Conservation (phyloP, 2,888 invertebrate species). For the Dicroscelio sp. region DNA sequence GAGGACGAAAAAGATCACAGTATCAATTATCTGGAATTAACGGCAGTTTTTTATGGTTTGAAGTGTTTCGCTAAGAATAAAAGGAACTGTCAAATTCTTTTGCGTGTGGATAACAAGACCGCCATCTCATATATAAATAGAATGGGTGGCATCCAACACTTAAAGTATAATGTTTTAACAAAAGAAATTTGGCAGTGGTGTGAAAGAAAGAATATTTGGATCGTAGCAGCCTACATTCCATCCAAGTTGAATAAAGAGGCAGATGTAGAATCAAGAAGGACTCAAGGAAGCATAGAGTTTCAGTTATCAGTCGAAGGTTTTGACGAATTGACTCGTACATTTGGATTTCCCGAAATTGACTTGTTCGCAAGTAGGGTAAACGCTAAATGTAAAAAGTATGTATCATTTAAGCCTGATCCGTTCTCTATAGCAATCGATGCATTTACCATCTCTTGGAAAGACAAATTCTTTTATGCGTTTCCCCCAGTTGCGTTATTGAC, state of each 20-base stretch:
- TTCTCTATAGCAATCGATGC: conserved; percentile 83
- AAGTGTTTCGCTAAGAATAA: conserved; percentile 55
- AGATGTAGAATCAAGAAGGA: conserved; percentile 62
- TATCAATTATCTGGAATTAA: conserved; percentile 55
- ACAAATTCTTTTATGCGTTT: conserved; percentile 84
- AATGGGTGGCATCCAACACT: conserved; percentile 48
- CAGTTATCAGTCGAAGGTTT: conserved; percentile 67
- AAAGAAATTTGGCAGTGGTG: conserved; percentile 28
- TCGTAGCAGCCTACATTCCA: neutral
- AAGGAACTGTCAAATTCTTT: conserved; percentile 26
- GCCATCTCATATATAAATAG: conserved; percentile 52
- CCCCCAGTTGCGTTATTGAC: conserved; percentile 65
- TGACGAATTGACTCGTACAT: neutral
- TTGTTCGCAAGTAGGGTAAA: conserved; percentile 82
- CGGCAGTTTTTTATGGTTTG: neutral
- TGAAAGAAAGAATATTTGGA: conserved; percentile 1
- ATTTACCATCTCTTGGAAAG: conserved; percentile 80
- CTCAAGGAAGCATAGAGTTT: conserved; percentile 56
- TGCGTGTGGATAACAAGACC: conserved; percentile 62
- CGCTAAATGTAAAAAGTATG: conserved; percentile 81
- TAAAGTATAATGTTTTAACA: neutral
- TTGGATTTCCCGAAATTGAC: conserved; percentile 82
- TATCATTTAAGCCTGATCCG: conserved; percentile 85
- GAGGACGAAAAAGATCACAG: conserved; percentile 22
- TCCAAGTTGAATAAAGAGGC: conserved; percentile 4